These are phyloP conservation scores for Callocephalon fimbriatum DNA, from an alignment of 2,113 vertebrate genomes.

Conservation along the genomic window DNA sequence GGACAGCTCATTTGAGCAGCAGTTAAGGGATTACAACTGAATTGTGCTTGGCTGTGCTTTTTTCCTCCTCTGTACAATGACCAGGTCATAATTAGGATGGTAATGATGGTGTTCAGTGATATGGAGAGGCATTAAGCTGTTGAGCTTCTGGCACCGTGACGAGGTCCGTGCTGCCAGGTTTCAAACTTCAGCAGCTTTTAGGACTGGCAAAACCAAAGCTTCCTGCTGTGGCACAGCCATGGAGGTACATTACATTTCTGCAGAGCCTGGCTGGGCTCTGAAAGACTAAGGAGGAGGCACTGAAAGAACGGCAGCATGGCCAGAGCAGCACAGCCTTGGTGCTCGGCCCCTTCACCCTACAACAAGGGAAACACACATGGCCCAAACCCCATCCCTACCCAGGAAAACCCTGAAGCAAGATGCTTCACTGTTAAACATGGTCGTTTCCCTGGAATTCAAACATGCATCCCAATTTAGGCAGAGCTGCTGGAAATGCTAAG, in stretches of 20 bases:
- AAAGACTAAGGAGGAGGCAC: accelerated
- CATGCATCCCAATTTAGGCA: neutral
- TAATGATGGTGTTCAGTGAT: neutral
- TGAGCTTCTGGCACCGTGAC: neutral
- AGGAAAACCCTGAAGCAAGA: neutral
- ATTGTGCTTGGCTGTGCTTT: constrained; percentile 32
- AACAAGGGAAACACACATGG: accelerated
- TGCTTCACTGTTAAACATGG: accelerated
- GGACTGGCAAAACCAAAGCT: neutral
- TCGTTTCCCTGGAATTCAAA: neutral
- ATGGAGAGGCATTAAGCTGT: constrained; percentile 29
- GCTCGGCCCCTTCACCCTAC: neutral
- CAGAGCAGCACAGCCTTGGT: neutral
- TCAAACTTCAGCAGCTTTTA: constrained; percentile 56
- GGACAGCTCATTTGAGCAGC: constrained; percentile 54
- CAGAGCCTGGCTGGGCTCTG: neutral
- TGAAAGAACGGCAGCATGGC: accelerated
- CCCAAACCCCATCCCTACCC: too few relatives aligned
- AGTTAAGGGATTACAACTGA: constrained; percentile 67
- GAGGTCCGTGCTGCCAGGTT: constrained; percentile 15
- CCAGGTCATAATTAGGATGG: constrained; percentile 64
- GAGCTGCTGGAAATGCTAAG: neutral
- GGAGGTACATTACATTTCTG: neutral
- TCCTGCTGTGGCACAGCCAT: neutral
- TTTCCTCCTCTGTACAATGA: constrained; percentile 16